Evolutionary conservation across 2,888 invertebrate genomes (phyloP).

Genomic region (Palloptera scutellata): DNA sequence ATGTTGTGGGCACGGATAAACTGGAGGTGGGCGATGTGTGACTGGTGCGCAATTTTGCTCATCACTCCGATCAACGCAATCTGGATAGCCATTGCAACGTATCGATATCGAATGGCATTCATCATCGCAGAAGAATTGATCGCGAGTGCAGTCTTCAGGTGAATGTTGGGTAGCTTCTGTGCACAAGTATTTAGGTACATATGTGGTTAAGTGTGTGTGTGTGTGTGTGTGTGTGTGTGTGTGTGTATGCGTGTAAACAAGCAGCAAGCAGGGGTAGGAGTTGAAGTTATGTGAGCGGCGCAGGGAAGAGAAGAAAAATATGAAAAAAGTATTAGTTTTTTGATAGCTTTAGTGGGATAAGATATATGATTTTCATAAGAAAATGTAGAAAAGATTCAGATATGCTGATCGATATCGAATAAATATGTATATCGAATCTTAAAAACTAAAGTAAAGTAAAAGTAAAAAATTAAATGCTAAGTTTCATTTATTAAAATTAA

Average conservation of each 20-base stretch:
- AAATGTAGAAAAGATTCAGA: no score
- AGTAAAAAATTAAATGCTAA: no score
- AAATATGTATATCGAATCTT: no score
- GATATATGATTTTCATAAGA: no score
- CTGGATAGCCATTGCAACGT: constrained; percentile 69
- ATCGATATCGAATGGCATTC: constrained; percentile 70
- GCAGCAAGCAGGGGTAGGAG: constrained; percentile 15
- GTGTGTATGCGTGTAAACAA: constrained; percentile 15
- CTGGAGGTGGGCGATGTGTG: constrained; percentile 43
- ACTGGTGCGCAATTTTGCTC: constrained; percentile 63
- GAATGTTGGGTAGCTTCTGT: constrained; percentile 51
- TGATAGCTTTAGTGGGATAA: no score
- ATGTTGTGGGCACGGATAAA: constrained; percentile 64
- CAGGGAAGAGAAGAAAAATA: constrained; percentile 12
- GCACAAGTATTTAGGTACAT: constrained; percentile 8
- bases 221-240: constrained; percentile 24
- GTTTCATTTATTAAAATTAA: no score
- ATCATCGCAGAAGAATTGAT: constrained; percentile 69
- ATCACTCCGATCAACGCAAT: constrained; percentile 72
- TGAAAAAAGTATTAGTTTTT: no score
- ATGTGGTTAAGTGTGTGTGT: constrained; percentile 9
- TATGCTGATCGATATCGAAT: no score
- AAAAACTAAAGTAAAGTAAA: no score
- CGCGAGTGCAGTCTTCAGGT: constrained; percentile 55
- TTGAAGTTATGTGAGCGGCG: background rate